These are phyloP conservation scores for Lepidochrysops patricia DNA, from an alignment of 2,888 invertebrate species.

Conservation along the genomic window DNA sequence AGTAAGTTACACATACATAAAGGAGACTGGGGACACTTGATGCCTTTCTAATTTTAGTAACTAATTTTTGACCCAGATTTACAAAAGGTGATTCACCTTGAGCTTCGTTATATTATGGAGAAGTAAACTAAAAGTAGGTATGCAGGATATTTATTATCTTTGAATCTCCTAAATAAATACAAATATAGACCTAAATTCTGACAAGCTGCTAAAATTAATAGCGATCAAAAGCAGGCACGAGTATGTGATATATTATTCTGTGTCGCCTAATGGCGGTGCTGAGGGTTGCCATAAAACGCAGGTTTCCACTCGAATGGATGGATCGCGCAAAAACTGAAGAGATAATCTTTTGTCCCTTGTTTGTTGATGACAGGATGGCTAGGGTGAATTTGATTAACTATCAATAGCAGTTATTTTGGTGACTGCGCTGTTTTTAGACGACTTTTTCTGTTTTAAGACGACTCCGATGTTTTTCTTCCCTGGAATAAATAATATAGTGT, in stretches of 20 bases:
- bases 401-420: conserved; percentile 3
- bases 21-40: no score
- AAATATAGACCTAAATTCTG: background rate
- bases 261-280: conserved; percentile 23
- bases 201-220: background rate
- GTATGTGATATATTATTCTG: conserved; percentile 23
- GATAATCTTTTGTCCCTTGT: conserved; percentile 35
- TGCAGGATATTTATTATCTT: no score
- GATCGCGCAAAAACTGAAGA: conserved; percentile 35
- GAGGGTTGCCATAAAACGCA: conserved; percentile 37
- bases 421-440: background rate
- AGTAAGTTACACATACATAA: no score
- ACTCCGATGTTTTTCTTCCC: no score
- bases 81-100: no score
- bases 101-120: no score
- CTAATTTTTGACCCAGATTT: no score
- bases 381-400: conserved; percentile 18
- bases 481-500: no score
- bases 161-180: no score
- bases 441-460: no score
- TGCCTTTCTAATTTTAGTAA: no score
- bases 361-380: conserved; percentile 30
- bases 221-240: conserved; percentile 11
- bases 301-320: conserved; percentile 29
- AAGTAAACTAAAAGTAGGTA: no score